Evolutionary conservation across 2,888 invertebrate genomes (phyloP), one percentile per base, ranked within the genome.

Genomic region (Meloe dianella): DNA sequence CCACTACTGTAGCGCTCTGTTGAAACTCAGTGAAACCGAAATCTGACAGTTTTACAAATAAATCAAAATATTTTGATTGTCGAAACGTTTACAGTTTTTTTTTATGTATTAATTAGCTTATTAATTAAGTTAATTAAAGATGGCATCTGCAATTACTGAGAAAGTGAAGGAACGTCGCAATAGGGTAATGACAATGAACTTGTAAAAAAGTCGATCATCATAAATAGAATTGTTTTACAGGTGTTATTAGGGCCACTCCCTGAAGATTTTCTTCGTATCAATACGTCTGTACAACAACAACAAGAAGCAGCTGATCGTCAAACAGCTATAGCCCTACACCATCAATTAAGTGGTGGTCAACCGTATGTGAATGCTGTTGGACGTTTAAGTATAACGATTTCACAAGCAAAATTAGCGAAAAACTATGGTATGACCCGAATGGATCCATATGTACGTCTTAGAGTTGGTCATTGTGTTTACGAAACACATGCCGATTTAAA

Each of bases 401-500:
- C 90, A 29, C 95, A 96, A 88, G 97, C 96, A 3, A 95, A 95
- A 85, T 87, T 97, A 68, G 91, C 92, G 9, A 96, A 97, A 85
- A 97, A 97, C 83, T 97, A 97, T 87, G 97, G 97, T 10, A 87
- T 97, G 79, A 93, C 95, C 0, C 89, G 95, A 66, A 98, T 97
- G 97, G 97, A 98, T 84, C 97, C 97, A 0, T 98, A 98, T 82
- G 96, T 95, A 35, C 88, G 98, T 65, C 84, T 98, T 65, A 89
- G 97, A 72, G 91, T 98, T 27, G 98, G 97, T 0, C 97, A 97
- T 83, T 92, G 93, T 76, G 93, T 97, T 66, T 97, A 96, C 84
- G 98, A 98, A 86, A 98, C 97, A 0, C 96, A 95, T 77, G 97
- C 97, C 0, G 95, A 94, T 81, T 90, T 93, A 68, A 97, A 95